Evolutionary conservation across 2,797 vertebrate genomes (phyloP), one percentile per base, ranked within the genome.

Genomic region (Karalla daura): DNA sequence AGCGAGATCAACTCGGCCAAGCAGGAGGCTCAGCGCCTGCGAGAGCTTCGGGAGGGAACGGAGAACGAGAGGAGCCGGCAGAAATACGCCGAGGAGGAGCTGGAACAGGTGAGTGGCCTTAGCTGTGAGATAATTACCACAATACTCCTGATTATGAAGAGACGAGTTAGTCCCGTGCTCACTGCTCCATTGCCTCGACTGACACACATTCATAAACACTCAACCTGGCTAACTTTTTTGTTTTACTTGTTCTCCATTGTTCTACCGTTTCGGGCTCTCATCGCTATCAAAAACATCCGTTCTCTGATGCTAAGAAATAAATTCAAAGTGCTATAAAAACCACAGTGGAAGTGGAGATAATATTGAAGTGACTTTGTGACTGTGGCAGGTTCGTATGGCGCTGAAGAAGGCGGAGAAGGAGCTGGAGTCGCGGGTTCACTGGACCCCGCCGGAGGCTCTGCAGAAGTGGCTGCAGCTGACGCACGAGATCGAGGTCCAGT

Each of bases 101-200:
- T 98, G 74, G 96, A 96, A 21, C 96, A 98, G 95, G 96, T 98
- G 47, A n/a, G n/a, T n/a, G n/a, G n/a, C n/a, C n/a, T n/a, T n/a
- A n/a, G n/a, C n/a, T n/a, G n/a, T n/a, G n/a, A n/a, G n/a, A n/a
- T n/a, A n/a, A n/a, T n/a, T n/a, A n/a, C n/a, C n/a, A n/a, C n/a
- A n/a, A n/a, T n/a, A n/a, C n/a, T n/a, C n/a, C n/a, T n/a, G n/a
- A n/a, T n/a, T n/a, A n/a, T n/a, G n/a, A n/a, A n/a, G n/a, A n/a
- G n/a, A n/a, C n/a, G n/a, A n/a, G n/a, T n/a, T n/a, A n/a, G n/a
- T n/a, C n/a, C n/a, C n/a, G n/a, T n/a, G n/a, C n/a, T n/a, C n/a
- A n/a, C n/a, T n/a, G n/a, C n/a, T n/a, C n/a, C n/a, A n/a, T n/a
- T n/a, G n/a, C n/a, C n/a, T n/a, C n/a, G n/a, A n/a, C n/a, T n/a